Percentiles rank a stretch among this genome's conserved stretches.
These are phyloP conservation scores for Pangasius djambal DNA, from an alignment of 2,797 vertebrate genomes.

Conservation along the genomic window DNA sequence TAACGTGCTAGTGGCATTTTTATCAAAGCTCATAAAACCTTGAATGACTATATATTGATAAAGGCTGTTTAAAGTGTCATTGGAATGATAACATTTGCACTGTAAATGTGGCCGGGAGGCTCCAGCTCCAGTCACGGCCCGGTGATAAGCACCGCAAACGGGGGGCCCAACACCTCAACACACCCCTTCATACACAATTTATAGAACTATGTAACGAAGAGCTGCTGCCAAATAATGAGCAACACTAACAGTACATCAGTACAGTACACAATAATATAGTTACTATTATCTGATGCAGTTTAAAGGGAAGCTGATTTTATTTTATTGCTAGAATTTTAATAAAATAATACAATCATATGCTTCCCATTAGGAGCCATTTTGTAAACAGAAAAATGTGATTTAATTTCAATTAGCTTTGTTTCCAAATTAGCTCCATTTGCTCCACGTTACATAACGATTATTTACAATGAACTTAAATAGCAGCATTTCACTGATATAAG, in stretches of 20 bases:
- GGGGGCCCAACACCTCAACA: neutral
- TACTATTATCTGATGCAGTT: neutral
- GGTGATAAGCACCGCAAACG: slow-evolving; percentile 69
- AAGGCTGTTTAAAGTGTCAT: slow-evolving; percentile 97
- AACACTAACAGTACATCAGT: neutral
- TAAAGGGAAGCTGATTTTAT: neutral
- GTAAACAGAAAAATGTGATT: neutral
- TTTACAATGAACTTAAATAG: neutral
- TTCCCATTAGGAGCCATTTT: neutral
- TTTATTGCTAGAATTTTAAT: neutral
- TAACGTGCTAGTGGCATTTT: slow-evolving; percentile 82
- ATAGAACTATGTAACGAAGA: neutral
- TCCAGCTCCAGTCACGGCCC: slow-evolving; percentile 65
- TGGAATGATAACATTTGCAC: slow-evolving; percentile 88
- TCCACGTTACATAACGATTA: neutral
- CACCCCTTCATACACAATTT: neutral
- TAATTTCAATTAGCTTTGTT: neutral
- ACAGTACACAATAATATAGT: neutral
- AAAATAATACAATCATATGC: neutral
- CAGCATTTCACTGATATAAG: neutral
- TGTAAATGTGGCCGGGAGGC: slow-evolving; percentile 78
- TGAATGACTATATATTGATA: slow-evolving; percentile 98
- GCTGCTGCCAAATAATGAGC: neutral
- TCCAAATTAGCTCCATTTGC: neutral
- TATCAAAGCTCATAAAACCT: slow-evolving; percentile 98